These are phyloP conservation scores for Netelia virgata DNA, from an alignment of 2,888 invertebrate species.

Conservation along the genomic window DNA sequence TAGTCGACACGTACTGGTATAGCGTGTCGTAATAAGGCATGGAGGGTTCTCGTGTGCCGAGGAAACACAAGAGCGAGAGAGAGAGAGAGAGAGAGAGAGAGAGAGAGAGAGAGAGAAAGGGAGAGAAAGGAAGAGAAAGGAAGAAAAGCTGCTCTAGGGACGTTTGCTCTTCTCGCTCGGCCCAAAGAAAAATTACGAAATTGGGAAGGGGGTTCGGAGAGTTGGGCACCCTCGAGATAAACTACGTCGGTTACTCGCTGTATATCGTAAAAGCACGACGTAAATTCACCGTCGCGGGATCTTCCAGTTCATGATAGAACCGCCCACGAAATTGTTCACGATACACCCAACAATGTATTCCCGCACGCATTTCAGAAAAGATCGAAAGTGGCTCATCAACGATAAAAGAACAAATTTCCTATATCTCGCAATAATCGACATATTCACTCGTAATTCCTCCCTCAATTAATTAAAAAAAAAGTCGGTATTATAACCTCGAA, in stretches of 20 bases:
- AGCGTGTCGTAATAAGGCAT: slow-evolving; percentile 37
- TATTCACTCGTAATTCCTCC: too few species aligned
- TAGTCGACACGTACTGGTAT: slow-evolving; percentile 38
- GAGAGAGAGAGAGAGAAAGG: slow-evolving; percentile 24
- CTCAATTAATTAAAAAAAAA: too few species aligned
- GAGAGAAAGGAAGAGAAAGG: too few species aligned
- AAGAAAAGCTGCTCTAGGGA: slow-evolving; percentile 21
- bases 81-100: slow-evolving; percentile 42
- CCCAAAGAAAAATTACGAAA: slow-evolving; percentile 49
- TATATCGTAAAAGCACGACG: slow-evolving; percentile 17
- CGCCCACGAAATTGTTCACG: not conserved
- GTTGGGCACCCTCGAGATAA: slow-evolving; percentile 49
- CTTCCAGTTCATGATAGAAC: not conserved
- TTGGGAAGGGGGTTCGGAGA: not conserved
- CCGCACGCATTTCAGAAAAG: not conserved
- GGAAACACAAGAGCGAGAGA: slow-evolving; percentile 30
- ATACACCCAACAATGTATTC: not conserved
- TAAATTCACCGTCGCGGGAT: slow-evolving; percentile 16
- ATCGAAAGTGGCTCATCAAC: not conserved
- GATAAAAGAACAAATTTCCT: not conserved
- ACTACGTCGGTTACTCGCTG: slow-evolving; percentile 8
- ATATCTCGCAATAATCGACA: too few species aligned
- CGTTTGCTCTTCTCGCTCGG: slow-evolving; percentile 28
- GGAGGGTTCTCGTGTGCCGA: slow-evolving; percentile 51
- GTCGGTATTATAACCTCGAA: too few species aligned